These are phyloP conservation scores for Phataginus tricuspis DNA, from an alignment of 2,797 vertebrate species.

Conservation along the genomic window DNA sequence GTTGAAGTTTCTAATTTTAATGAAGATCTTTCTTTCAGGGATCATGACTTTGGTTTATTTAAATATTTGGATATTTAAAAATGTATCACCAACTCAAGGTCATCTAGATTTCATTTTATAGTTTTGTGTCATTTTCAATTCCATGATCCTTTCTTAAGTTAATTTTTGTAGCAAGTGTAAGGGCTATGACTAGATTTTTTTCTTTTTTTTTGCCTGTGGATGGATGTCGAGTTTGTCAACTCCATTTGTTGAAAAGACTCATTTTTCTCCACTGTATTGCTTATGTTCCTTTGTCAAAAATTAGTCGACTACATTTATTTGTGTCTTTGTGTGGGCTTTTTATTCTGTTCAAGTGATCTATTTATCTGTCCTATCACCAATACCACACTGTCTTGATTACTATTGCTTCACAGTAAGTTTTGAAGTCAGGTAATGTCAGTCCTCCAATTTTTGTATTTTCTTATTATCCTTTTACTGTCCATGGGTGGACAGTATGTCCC, in stretches of 20 bases:
- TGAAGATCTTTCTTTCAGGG: neutral
- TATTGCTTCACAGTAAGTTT: neutral
- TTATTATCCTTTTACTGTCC: neutral
- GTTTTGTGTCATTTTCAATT: neutral
- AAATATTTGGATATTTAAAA: neutral
- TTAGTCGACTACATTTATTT: neutral
- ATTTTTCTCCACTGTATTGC: neutral
- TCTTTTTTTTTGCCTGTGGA: neutral
- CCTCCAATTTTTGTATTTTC: neutral
- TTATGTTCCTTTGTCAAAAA: neutral
- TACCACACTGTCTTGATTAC: neutral
- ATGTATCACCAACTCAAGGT: neutral
- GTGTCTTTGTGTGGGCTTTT: neutral
- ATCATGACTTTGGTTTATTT: neutral
- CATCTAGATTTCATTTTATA: neutral
- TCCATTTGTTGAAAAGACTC: neutral
- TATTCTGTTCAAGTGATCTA: neutral
- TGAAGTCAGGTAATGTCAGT: neutral
- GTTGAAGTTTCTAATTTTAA: neutral
- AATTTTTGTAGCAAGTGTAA: neutral
- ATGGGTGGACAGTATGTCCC: too few species aligned
- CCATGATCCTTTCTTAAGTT: neutral
- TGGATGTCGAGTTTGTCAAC: neutral
- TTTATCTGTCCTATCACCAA: neutral
- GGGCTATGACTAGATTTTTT: neutral